A percentile compares a stretch with the other conserved stretches of the same genome.
phyloP scores from a whole-genome alignment of 1,140 invertebrate genomes.

The Telenomus remus region DNA sequence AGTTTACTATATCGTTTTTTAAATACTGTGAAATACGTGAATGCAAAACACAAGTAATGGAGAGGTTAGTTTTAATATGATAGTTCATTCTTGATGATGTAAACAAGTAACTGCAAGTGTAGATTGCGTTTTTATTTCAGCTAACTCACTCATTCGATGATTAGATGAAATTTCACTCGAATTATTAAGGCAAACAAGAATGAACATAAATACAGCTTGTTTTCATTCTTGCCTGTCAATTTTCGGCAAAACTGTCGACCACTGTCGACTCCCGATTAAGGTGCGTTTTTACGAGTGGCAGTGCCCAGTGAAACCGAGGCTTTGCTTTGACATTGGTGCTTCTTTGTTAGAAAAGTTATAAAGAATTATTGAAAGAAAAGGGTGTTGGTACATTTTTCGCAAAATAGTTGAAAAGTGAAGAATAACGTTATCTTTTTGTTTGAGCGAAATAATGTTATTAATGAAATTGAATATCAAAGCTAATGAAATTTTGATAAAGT shows the following conservation, averaged over 20 bases:
- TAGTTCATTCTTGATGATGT: constrained; percentile 17
- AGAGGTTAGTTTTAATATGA: constrained; percentile 24
- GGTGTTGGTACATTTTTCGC: too few relatives aligned
- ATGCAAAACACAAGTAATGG: background rate
- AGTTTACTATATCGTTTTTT: background rate
- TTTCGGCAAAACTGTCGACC: constrained; percentile 35
- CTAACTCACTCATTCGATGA: constrained; percentile 14
- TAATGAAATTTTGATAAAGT: too few relatives aligned
- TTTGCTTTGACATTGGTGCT: too few relatives aligned
- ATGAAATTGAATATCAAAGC: too few relatives aligned
- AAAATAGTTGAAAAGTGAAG: too few relatives aligned
- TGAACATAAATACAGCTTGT: constrained; percentile 44
- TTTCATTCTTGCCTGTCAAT: constrained; percentile 27
- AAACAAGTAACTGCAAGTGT: background rate
- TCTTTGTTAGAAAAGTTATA: too few relatives aligned
- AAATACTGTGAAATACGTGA: background rate
- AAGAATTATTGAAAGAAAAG: too few relatives aligned
- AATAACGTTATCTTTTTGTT: too few relatives aligned
- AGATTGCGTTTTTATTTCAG: background rate
- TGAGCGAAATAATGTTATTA: too few relatives aligned
- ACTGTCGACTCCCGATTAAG: constrained; percentile 18
- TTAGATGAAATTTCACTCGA: background rate
- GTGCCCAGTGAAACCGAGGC: too few relatives aligned
- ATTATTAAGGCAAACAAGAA: constrained; percentile 23
- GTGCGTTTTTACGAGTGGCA: constrained; percentile 7